A percentile compares a stretch with the other conserved stretches of the same genome.
Conservation (phyloP, 2,888 invertebrate species). For the Eupithecia pulchellata region DNA sequence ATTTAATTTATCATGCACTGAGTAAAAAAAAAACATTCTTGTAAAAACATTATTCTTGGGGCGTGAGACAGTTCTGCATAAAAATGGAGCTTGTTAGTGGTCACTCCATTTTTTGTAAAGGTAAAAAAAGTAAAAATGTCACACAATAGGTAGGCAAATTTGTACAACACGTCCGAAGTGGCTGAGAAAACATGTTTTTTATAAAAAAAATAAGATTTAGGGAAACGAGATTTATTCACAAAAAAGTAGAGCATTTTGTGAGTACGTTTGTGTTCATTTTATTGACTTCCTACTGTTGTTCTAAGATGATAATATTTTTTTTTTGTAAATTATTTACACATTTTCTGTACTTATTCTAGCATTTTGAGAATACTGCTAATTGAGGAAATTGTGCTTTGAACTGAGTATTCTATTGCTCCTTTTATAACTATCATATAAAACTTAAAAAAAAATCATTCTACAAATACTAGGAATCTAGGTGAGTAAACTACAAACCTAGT, state of each 20-base stretch:
- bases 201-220: constrained; percentile 25
- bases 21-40: too few species aligned
- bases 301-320: background rate
- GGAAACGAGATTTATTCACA: constrained; percentile 32
- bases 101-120: constrained; percentile 53
- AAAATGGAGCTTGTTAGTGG: constrained; percentile 68
- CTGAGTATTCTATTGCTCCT: too few species aligned
- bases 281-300: background rate
- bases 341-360: background rate
- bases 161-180: constrained; percentile 64
- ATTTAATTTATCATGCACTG: too few species aligned
- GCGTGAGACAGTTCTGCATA: constrained; percentile 59
- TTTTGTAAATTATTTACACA: background rate
- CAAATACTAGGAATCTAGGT: too few species aligned
- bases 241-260: constrained; percentile 9
- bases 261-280: background rate
- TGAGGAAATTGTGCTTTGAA: too few species aligned
- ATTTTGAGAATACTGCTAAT: background rate
- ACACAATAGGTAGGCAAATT: constrained; percentile 64
- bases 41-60: too few species aligned
- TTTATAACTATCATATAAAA: too few species aligned
- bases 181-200: constrained; percentile 63
- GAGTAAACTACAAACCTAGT: too few species aligned
- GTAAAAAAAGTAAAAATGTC: constrained; percentile 23
- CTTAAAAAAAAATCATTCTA: too few species aligned